Percentiles rank a stretch among this genome's conserved stretches.
Conservation (phyloP, 92 coral and sea anemone genomes). For the Paramuricea clavata region DNA sequence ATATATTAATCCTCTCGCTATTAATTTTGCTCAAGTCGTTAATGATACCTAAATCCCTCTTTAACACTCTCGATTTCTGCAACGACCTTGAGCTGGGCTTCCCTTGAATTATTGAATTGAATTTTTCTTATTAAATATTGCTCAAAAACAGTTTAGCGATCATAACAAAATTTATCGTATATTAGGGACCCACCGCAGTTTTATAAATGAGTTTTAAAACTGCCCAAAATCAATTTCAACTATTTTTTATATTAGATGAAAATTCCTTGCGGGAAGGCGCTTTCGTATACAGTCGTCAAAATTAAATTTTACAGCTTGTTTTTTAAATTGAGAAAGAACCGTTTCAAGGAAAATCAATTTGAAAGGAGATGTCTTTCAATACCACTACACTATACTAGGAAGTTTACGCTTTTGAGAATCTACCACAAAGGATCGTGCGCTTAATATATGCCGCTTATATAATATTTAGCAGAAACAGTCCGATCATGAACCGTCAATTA, state of each 20-base stretch:
- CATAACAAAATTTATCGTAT: background rate
- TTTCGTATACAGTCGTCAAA: conserved; percentile 2
- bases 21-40: background rate
- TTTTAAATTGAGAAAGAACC: background rate
- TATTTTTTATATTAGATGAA: conserved; percentile 27
- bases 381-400: no score
- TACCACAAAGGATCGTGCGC: no score
- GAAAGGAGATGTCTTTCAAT: no score
- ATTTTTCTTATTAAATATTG: conserved; percentile 17
- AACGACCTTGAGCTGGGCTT: background rate
- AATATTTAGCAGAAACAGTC: no score
- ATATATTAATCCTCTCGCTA: background rate
- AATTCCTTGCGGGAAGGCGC: background rate
- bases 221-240: background rate
- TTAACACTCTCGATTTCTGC: background rate
- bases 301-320: background rate
- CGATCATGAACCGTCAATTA: no score
- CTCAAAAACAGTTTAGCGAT: conserved; percentile 6
- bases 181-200: conserved; percentile 22
- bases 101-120: background rate
- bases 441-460: no score
- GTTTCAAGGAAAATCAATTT: no score
- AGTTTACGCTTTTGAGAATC: no score
- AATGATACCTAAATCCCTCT: background rate
- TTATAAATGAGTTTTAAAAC: conserved; percentile 26